Conservation (phyloP, 2,888 invertebrate genomes). For the Aphidius colemani region DNA sequence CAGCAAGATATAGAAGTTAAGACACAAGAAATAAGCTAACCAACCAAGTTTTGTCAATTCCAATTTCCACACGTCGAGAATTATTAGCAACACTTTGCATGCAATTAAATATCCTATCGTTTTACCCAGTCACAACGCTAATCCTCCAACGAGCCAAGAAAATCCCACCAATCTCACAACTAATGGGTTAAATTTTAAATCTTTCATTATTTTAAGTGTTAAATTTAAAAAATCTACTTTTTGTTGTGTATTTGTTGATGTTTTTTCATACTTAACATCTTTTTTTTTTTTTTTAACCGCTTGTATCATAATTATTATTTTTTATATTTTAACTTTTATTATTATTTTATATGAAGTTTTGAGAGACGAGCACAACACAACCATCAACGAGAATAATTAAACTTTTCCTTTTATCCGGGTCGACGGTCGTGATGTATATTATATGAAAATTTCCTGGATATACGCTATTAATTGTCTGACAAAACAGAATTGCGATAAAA, state of each 20-base stretch:
- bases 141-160: conserved; percentile 21
- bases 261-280: not conserved
- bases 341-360: not conserved
- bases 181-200: conserved; percentile 8
- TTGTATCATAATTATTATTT: not conserved
- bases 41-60: conserved; percentile 30
- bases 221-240: not conserved
- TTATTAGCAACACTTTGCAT: conserved; percentile 33
- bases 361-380: not conserved
- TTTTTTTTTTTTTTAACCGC: not conserved
- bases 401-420: conserved; percentile 2
- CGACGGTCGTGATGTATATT: no score
- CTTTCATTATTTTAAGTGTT: not conserved
- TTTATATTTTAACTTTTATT: no score
- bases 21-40: no score
- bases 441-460: not conserved
- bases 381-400: conserved; percentile 15
- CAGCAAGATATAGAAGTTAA: conserved; percentile 2
- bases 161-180: not conserved
- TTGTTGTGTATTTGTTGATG: not conserved
- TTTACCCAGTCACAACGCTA: conserved; percentile 20
- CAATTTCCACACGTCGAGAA: conserved; percentile 30
- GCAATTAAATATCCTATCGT: conserved; percentile 32
- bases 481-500: no score
- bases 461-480: not conserved